A percentile compares a stretch with the other conserved stretches of the same genome.
Conservation (phyloP, 2,113 vertebrate genomes). For the Murina feae region DNA sequence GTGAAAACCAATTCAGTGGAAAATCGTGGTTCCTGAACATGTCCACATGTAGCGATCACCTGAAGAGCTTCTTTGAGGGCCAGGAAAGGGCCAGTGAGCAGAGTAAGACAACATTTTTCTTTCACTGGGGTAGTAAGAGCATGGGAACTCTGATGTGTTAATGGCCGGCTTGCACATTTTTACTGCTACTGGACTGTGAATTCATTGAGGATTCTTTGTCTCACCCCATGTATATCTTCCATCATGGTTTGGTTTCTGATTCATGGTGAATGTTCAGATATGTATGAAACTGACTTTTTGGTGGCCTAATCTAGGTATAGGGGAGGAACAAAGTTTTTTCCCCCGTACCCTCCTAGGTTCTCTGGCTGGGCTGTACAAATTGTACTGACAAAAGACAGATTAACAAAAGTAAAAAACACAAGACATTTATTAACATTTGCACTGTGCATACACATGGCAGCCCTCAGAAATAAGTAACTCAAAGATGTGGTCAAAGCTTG, state of each 20-base stretch:
- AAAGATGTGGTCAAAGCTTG: not conserved
- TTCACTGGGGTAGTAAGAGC: not conserved
- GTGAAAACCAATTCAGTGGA: not conserved
- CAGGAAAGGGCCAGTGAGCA: not conserved
- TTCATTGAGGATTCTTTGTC: not conserved
- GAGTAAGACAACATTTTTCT: not conserved
- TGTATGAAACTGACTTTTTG: not conserved
- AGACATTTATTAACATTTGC: not conserved
- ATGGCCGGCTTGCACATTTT: not conserved
- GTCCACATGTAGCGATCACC: not conserved
- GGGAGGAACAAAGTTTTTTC: not conserved
- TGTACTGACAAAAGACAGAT: not conserved
- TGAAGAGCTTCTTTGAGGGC: not conserved
- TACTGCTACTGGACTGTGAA: not conserved
- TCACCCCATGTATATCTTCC: not conserved
- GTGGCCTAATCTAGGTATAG: not conserved
- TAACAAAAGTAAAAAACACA: not conserved
- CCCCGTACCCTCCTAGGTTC: not conserved
- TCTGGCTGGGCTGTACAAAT: not conserved
- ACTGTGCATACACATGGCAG: not conserved
- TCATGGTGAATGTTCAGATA: not conserved
- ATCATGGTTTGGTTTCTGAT: not conserved
- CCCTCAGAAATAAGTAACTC: not conserved
- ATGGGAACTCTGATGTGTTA: not conserved
- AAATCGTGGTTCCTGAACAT: not conserved